A percentile compares a stretch with the other conserved stretches of the same genome.
Evolutionary conservation across 2,113 vertebrate genomes (phyloP).

Genomic region (Gymnarchus niloticus): DNA sequence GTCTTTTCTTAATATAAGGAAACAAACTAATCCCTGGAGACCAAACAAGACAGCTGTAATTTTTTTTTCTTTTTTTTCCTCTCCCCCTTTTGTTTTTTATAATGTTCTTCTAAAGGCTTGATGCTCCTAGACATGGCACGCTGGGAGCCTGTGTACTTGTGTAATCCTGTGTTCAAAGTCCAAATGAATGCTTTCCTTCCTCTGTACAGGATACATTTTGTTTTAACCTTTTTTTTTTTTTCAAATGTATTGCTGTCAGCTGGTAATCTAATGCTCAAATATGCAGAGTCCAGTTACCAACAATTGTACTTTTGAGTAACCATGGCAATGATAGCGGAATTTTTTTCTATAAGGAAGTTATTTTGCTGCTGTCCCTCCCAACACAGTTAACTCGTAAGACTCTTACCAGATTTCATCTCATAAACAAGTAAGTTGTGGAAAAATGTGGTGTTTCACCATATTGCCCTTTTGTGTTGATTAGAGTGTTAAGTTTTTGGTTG

Average conservation of each 20-base stretch:
- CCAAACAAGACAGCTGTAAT: slow-evolving; percentile 7
- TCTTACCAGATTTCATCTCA: not conserved
- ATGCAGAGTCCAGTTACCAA: not conserved
- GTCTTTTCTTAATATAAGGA: not conserved
- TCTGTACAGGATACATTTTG: not conserved
- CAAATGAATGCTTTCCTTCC: not conserved
- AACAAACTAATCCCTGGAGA: not conserved
- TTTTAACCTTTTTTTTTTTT: not conserved
- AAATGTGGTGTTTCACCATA: not conserved
- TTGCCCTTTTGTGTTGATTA: too few species aligned
- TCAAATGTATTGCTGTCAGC: not conserved
- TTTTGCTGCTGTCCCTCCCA: not conserved
- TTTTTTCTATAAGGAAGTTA: not conserved
- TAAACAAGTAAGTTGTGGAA: not conserved
- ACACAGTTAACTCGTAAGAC: not conserved
- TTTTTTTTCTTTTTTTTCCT: not conserved
- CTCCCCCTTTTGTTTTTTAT: not conserved
- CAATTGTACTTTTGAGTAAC: not conserved
- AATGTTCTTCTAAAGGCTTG: not conserved
- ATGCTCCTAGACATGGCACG: not conserved
- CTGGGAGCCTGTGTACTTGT: not conserved
- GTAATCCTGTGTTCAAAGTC: not conserved
- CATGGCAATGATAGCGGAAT: not conserved
- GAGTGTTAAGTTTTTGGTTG: not conserved
- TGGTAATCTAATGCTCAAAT: slow-evolving; percentile 5